Conservation (phyloP, 2,888 invertebrate species). For the Miltochrista miniata region DNA sequence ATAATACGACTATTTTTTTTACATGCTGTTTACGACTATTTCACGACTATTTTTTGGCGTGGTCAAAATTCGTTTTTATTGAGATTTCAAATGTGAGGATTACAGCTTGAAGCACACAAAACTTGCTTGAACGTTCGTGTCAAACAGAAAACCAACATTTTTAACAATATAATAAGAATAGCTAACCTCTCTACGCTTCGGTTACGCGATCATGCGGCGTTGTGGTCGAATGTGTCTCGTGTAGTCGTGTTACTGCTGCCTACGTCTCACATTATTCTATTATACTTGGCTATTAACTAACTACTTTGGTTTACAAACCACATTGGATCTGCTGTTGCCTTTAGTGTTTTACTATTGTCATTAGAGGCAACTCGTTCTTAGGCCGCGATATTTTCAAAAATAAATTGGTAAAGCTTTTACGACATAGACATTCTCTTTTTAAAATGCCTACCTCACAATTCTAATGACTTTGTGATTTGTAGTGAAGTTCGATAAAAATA, state of each 20-base stretch:
- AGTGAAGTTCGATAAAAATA: no score
- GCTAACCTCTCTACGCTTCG: neutral
- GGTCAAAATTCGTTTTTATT: no score
- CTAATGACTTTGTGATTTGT: no score
- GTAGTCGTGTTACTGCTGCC: constrained; percentile 41
- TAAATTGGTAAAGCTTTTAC: neutral
- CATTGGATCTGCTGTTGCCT: neutral
- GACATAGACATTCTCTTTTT: neutral
- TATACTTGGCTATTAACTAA: constrained; percentile 16
- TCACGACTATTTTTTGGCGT: no score
- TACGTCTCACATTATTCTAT: constrained; percentile 36
- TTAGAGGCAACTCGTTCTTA: neutral
- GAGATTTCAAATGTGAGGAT: no score
- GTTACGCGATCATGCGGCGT: constrained; percentile 19
- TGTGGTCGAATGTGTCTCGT: constrained; percentile 45
- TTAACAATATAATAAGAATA: neutral
- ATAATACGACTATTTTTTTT: no score
- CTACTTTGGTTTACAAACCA: constrained; percentile 6
- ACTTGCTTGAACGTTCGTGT: no score
- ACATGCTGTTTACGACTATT: no score
- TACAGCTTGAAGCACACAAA: no score
- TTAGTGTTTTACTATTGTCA: neutral
- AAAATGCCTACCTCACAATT: no score
- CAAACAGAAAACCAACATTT: no score
- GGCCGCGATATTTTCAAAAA: neutral